Conservation (phyloP, 2,888 invertebrate genomes). For the Amiota mariae region DNA sequence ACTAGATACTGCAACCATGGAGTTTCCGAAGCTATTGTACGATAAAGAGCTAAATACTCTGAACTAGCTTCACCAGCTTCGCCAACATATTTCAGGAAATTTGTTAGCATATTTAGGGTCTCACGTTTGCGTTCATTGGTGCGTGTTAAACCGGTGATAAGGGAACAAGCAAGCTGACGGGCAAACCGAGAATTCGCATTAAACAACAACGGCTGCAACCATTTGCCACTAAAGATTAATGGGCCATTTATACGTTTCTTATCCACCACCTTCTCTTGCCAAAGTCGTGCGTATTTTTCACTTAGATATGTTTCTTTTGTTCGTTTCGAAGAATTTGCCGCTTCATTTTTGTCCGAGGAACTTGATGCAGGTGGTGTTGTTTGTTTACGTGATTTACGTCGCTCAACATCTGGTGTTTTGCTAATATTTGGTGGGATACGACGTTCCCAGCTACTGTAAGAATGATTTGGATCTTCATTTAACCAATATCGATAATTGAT, state of each 20-base stretch:
- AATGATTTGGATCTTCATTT: constrained; percentile 79
- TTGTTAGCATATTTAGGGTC: constrained; percentile 89
- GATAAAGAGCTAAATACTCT: constrained; percentile 91
- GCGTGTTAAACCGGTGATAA: constrained; percentile 87
- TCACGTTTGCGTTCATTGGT: constrained; percentile 80
- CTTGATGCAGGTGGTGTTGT: constrained; percentile 47
- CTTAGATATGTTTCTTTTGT: constrained; percentile 77
- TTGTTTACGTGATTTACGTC: constrained; percentile 51
- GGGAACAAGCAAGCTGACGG: constrained; percentile 90
- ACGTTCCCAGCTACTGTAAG: constrained; percentile 83
- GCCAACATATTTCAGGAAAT: constrained; percentile 89
- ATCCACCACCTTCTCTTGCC: constrained; percentile 75
- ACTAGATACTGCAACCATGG: constrained; percentile 97
- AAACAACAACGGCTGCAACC: constrained; percentile 94
- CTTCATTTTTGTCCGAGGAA: constrained; percentile 29
- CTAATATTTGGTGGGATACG: constrained; percentile 76
- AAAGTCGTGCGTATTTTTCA: constrained; percentile 84
- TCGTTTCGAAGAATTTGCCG: constrained; percentile 38
- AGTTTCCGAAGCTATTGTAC: constrained; percentile 85
- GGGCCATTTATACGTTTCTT: constrained; percentile 71
- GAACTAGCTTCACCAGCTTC: constrained; percentile 92
- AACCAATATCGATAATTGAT: constrained; percentile 85
- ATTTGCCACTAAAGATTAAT: constrained; percentile 78
- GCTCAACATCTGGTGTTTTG: constrained; percentile 54
- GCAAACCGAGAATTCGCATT: constrained; percentile 92